phyloP scores from a whole-genome alignment of 2,888 invertebrate species.

The Drosophila cognata region DNA sequence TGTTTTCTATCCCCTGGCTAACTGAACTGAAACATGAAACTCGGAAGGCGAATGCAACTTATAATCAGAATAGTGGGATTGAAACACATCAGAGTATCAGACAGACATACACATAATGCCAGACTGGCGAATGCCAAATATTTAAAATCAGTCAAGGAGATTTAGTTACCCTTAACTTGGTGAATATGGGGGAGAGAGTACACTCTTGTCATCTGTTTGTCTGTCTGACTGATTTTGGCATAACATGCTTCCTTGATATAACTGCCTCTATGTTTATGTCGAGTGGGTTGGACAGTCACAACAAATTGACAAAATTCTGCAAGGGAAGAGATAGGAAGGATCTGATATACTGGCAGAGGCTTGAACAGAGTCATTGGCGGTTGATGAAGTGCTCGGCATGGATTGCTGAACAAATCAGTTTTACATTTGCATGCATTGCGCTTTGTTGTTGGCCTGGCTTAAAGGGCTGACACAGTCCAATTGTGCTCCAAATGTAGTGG shows the following conservation, averaged over 20 bases:
- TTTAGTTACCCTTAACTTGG: background rate
- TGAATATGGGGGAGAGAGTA: too few relatives aligned
- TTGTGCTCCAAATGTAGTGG: constrained; percentile 22
- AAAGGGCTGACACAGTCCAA: constrained; percentile 25
- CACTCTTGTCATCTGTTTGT: background rate
- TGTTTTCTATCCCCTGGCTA: too few relatives aligned
- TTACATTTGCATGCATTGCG: constrained; percentile 77
- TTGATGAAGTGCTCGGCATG: constrained; percentile 43
- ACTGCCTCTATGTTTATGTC: background rate
- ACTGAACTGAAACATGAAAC: background rate
- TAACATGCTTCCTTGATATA: background rate
- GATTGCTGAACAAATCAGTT: constrained; percentile 66
- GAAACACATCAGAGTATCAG: background rate
- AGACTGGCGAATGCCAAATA: background rate
- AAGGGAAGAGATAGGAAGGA: constrained; percentile 7
- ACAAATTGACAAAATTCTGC: constrained; percentile 56
- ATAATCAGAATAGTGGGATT: background rate
- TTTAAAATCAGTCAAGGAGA: background rate
- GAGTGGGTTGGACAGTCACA: constrained; percentile 34
- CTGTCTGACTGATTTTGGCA: constrained; percentile 6
- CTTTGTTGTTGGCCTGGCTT: constrained; percentile 34
- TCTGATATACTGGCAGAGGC: constrained; percentile 3
- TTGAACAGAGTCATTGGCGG: constrained; percentile 18
- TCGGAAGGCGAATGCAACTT: background rate
- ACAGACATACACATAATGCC: background rate